Evolutionary conservation across 35 echinoderm and acorn worm genomes (phyloP).

Genomic region (Stichopus chloronotus): DNA sequence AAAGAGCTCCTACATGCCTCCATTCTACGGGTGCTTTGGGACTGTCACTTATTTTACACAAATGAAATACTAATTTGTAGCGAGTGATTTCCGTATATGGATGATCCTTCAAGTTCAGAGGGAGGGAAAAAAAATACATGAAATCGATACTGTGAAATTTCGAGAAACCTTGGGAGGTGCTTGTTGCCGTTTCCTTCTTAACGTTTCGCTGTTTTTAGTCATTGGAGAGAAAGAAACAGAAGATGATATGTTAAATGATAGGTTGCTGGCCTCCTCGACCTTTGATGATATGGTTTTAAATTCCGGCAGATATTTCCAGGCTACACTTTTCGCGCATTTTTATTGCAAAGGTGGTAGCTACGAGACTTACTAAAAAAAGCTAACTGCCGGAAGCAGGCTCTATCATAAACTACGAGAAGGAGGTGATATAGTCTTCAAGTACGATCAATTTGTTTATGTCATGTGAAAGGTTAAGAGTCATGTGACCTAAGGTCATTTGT

Average conservation of each 20-base stretch:
- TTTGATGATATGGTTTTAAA: too few relatives aligned
- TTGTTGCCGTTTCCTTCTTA: background rate
- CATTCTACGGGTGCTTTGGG: background rate
- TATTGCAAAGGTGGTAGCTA: too few relatives aligned
- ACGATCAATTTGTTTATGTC: too few relatives aligned
- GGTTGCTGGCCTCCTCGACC: background rate
- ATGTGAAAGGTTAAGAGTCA: too few relatives aligned
- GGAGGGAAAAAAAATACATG: background rate
- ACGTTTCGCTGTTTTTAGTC: background rate
- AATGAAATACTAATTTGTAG: conserved; percentile 2
- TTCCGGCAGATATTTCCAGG: too few relatives aligned
- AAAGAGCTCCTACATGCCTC: background rate
- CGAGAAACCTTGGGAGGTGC: background rate
- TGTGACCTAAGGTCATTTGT: too few relatives aligned
- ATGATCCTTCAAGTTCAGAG: too few relatives aligned
- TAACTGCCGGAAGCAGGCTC: too few relatives aligned
- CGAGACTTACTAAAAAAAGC: too few relatives aligned
- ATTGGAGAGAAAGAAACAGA: background rate
- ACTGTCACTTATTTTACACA: background rate
- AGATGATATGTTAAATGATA: conserved; percentile 7
- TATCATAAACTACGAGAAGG: too few relatives aligned
- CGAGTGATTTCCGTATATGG: background rate
- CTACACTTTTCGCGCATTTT: too few relatives aligned
- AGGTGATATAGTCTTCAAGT: too few relatives aligned
- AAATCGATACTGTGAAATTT: background rate